These are phyloP conservation scores for Glaucidium brasilianum DNA, from an alignment of 2,113 vertebrate genomes.

Conservation along the genomic window DNA sequence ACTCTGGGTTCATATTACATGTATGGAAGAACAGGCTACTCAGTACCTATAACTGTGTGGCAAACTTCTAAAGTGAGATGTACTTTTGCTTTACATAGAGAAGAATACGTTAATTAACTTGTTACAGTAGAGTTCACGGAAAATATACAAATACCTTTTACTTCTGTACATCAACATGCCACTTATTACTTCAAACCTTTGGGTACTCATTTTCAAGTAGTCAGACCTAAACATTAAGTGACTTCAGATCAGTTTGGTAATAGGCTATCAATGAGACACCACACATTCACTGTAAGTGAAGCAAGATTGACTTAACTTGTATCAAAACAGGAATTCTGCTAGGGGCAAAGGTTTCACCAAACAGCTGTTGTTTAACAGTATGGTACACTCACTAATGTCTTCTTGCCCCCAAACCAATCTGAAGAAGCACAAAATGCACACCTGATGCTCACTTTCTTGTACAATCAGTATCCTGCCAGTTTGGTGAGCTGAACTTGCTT, in stretches of 20 bases:
- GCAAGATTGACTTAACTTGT: neutral
- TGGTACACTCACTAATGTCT: neutral
- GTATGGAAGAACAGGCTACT: neutral
- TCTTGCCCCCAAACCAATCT: neutral
- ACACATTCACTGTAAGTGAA: neutral
- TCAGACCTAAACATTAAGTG: neutral
- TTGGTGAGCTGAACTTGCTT: neutral
- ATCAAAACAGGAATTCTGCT: neutral
- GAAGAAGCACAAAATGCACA: neutral
- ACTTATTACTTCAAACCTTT: neutral
- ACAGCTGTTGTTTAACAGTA: neutral
- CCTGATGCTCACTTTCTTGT: neutral
- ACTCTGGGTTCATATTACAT: neutral
- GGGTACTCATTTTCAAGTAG: neutral
- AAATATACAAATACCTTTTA: neutral
- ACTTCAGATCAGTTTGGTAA: neutral
- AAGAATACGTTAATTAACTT: neutral
- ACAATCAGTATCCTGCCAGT: neutral
- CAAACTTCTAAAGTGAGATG: neutral
- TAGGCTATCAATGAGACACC: neutral
- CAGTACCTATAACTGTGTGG: accelerated
- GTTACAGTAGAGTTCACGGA: neutral
- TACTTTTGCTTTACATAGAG: neutral
- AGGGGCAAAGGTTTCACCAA: neutral
- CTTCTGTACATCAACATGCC: neutral